A percentile compares a stretch with the other conserved stretches of the same genome.
phyloP scores from a whole-genome alignment of 2,113 vertebrate genomes.

The Dasyprocta punctata region DNA sequence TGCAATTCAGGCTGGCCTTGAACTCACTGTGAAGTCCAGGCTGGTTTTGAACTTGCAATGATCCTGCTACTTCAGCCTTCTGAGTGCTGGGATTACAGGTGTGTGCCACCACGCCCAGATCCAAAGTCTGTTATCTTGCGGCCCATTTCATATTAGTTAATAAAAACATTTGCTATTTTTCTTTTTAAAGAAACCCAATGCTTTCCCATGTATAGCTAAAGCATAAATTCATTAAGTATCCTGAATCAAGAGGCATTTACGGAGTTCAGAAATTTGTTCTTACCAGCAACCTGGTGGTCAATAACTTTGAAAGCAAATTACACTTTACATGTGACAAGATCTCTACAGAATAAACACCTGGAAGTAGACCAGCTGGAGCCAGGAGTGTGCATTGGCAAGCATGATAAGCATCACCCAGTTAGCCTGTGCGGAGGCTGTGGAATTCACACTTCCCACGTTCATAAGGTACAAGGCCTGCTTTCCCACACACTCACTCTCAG shows the following conservation, averaged over 20 bases:
- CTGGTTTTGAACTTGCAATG: too few relatives aligned
- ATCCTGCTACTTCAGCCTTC: too few relatives aligned
- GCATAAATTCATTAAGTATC: background rate
- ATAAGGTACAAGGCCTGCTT: background rate
- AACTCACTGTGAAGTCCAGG: too few relatives aligned
- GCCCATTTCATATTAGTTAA: background rate
- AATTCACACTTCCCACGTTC: background rate
- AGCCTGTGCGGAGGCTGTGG: background rate
- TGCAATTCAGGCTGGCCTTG: too few relatives aligned
- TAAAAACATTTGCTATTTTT: slow-evolving; percentile 8
- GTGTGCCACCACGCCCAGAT: too few relatives aligned
- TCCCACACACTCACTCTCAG: background rate
- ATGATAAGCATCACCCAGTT: background rate
- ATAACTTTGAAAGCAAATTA: background rate
- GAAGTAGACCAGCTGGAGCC: background rate
- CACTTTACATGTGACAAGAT: background rate
- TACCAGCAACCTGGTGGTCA: background rate
- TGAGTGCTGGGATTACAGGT: too few relatives aligned
- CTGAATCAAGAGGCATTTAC: background rate
- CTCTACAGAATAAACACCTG: background rate
- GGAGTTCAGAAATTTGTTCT: background rate
- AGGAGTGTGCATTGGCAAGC: background rate
- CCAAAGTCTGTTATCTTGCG: background rate
- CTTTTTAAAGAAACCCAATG: background rate
- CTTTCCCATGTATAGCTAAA: background rate